These are phyloP conservation scores for Phenacoccus solenopsis DNA, from an alignment of 1,140 invertebrate genomes.

Conservation along the genomic window DNA sequence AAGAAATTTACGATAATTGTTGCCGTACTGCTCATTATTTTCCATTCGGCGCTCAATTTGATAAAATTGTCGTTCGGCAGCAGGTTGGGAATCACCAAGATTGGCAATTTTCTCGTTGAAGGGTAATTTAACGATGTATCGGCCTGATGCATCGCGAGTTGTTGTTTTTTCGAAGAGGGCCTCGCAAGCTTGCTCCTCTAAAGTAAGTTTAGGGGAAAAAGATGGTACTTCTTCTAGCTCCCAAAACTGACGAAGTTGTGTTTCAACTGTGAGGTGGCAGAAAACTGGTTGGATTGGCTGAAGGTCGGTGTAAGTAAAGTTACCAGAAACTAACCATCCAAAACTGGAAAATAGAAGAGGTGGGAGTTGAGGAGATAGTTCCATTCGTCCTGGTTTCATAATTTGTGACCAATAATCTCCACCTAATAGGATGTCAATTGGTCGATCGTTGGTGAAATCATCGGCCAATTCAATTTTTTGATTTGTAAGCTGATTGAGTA, in stretches of 20 bases:
- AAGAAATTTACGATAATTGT: not conserved
- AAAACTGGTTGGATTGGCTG: not conserved
- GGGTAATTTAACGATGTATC: not conserved
- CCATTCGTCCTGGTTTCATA: not conserved
- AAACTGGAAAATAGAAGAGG: not conserved
- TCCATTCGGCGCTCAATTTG: not conserved
- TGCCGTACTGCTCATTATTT: not conserved
- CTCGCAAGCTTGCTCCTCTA: not conserved
- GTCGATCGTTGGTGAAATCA: not conserved
- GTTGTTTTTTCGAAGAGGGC: not conserved
- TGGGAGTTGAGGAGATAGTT: not conserved
- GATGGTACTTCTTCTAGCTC: not conserved
- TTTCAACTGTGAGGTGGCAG: not conserved
- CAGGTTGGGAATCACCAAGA: not conserved
- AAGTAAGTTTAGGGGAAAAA: not conserved
- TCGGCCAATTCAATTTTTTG: not conserved
- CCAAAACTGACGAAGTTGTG: not conserved
- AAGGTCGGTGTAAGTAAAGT: not conserved
- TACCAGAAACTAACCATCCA: constrained; percentile 10
- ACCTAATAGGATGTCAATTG: not conserved
- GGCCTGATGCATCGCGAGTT: not conserved
- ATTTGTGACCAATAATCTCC: not conserved
- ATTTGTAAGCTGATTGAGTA: no score
- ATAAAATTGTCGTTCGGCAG: not conserved
- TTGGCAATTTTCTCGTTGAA: not conserved